Conservation (phyloP, 2,797 vertebrate genomes). For the Masticophis lateralis region DNA sequence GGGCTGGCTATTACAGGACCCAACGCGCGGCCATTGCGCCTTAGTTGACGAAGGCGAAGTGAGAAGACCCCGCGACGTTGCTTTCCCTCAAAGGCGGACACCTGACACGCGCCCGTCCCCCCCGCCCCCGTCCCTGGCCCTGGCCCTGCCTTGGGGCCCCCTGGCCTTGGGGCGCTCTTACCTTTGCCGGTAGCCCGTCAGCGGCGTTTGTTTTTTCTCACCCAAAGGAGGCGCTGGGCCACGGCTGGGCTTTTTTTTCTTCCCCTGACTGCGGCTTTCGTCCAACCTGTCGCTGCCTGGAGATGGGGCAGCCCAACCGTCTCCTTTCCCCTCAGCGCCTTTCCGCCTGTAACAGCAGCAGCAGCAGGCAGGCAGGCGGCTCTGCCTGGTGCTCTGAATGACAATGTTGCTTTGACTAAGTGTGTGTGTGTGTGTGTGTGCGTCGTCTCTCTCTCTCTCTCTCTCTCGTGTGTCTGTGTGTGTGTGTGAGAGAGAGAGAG, state of each 20-base stretch:
- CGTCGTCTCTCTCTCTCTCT: background rate
- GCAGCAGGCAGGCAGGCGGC: constrained; percentile 26
- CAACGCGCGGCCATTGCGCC: background rate
- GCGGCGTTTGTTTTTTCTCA: background rate
- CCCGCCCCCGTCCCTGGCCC: too few species aligned
- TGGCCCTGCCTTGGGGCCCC: too few species aligned
- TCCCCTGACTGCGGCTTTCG: background rate
- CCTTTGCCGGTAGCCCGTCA: background rate
- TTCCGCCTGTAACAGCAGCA: background rate
- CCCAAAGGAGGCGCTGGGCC: background rate
- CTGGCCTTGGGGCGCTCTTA: background rate
- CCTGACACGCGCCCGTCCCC: fast-evolving
- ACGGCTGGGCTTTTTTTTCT: background rate
- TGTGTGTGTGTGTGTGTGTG: background rate
- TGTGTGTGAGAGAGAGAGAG: background rate
- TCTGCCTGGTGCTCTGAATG: background rate
- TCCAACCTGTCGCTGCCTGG: background rate
- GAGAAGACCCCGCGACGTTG: too few species aligned
- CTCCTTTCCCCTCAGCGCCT: background rate
- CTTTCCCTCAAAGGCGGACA: background rate
- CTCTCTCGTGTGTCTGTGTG: background rate
- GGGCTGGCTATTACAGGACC: background rate
- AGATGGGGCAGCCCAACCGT: background rate
- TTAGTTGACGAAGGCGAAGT: background rate
- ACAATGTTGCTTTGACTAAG: background rate